Percentiles rank a stretch among this genome's conserved stretches.
Conservation (phyloP, 2,888 invertebrate species). For the Sialis lutaria region DNA sequence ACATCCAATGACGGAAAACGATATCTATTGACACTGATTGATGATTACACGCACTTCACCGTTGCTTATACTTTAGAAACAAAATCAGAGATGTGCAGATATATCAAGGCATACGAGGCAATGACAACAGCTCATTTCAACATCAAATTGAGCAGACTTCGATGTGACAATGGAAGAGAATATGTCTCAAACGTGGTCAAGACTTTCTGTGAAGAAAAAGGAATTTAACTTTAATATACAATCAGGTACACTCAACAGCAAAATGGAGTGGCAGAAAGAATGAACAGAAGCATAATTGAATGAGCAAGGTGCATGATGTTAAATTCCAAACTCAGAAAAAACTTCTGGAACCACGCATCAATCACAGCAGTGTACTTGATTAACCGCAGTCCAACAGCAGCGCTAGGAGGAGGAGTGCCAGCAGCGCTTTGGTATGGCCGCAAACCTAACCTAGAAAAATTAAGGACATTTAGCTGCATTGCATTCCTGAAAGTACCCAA, state of each 20-base stretch:
- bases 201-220: conserved; percentile 11
- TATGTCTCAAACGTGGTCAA: conserved; percentile 16
- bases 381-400: conserved; percentile 16
- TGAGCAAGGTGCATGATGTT: conserved; percentile 9
- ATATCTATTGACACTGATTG: conserved; percentile 12
- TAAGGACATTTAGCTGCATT: conserved; percentile 10
- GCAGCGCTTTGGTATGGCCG: conserved; percentile 15
- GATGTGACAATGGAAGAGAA: conserved; percentile 16
- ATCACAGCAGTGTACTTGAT: conserved; percentile 18
- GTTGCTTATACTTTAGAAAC: conserved; percentile 10
- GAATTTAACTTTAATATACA: conserved; percentile 13
- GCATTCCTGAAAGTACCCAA: conserved; percentile 10
- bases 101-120: conserved; percentile 13
- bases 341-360: conserved; percentile 16
- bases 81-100: conserved; percentile 14
- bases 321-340: conserved; percentile 9
- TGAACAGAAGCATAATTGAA: conserved; percentile 12
- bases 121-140: conserved; percentile 14
- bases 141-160: conserved; percentile 11
- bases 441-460: conserved; percentile 9
- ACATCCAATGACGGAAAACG: conserved; percentile 11
- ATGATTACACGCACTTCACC: conserved; percentile 15
- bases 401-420: conserved; percentile 16
- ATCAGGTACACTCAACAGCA: conserved; percentile 15
- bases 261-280: conserved; percentile 14